Conservation (phyloP, 92 coral and sea anemone species). For the Siderastrea radians region DNA sequence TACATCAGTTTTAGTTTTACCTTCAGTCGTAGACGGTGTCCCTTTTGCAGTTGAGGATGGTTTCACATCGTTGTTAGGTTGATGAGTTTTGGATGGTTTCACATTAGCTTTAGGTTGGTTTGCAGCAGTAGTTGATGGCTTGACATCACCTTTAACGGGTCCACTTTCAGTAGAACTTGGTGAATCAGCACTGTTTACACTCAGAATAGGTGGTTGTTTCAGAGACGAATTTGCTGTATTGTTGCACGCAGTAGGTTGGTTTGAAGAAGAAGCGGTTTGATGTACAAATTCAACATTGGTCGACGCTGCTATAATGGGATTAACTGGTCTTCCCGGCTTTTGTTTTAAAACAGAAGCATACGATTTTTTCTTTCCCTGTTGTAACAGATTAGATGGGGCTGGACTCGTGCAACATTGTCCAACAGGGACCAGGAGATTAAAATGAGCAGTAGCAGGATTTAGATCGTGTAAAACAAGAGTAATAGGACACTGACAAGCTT, state of each 20-base stretch:
- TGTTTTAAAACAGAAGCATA: neutral
- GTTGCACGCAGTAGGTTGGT: neutral
- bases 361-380: neutral
- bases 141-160: neutral
- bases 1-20: neutral
- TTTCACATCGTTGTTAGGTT: neutral
- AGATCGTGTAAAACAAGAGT: neutral
- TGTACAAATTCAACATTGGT: neutral
- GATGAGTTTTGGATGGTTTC: neutral
- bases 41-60: neutral
- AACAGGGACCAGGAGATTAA: neutral
- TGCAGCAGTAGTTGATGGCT: neutral
- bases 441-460: neutral
- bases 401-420: conserved; percentile 53
- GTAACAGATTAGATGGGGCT: conserved; percentile 11
- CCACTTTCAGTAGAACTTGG: neutral
- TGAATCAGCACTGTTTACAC: neutral
- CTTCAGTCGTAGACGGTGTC: neutral
- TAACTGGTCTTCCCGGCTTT: neutral
- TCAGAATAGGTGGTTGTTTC: neutral
- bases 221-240: neutral
- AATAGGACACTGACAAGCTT: neutral
- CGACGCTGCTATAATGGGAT: neutral
- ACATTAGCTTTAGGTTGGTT: neutral
- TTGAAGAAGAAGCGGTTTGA: neutral